Evolutionary conservation across 2,797 vertebrate species (phyloP).

Genomic region (Gambusia yucatana): DNA sequence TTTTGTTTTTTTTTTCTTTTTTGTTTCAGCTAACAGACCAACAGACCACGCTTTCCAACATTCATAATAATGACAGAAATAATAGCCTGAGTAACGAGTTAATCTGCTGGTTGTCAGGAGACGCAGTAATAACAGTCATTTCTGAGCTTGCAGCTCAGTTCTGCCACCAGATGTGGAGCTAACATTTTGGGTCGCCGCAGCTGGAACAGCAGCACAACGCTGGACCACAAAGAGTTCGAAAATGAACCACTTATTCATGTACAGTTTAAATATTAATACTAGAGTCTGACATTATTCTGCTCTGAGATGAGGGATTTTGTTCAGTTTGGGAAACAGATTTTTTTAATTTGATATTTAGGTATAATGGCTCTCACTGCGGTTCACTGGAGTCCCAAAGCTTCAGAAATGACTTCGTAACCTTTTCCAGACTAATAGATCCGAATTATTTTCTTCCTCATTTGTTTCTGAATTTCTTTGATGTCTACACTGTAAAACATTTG

Average conservation of each 20-base stretch:
- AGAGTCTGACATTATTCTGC: conserved; percentile 34
- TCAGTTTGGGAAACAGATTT: background rate
- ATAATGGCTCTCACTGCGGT: too few species aligned
- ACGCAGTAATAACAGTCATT: conserved; percentile 57
- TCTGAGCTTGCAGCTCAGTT: conserved; percentile 21
- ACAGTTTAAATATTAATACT: conserved; percentile 29
- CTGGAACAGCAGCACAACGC: conserved; percentile 56
- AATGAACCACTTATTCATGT: background rate
- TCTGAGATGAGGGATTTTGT: background rate
- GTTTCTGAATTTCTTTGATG: too few species aligned
- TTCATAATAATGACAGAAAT: conserved; percentile 36
- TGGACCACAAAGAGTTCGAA: conserved; percentile 23
- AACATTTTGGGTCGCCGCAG: conserved; percentile 39
- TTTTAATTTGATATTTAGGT: background rate
- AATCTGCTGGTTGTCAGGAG: conserved; percentile 57
- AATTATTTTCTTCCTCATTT: too few species aligned
- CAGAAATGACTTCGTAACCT: too few species aligned
- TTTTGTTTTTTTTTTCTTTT: background rate
- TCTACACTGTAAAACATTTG: too few species aligned
- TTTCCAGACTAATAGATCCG: too few species aligned
- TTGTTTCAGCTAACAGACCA: background rate
- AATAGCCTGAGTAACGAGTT: conserved; percentile 55
- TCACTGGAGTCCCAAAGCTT: too few species aligned
- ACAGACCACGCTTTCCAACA: background rate
- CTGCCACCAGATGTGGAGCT: conserved; percentile 63